Evolutionary conservation across 2,113 vertebrate species (phyloP), one percentile per base, ranked within the genome.

Genomic region (Cricetomys ansorgei): DNA sequence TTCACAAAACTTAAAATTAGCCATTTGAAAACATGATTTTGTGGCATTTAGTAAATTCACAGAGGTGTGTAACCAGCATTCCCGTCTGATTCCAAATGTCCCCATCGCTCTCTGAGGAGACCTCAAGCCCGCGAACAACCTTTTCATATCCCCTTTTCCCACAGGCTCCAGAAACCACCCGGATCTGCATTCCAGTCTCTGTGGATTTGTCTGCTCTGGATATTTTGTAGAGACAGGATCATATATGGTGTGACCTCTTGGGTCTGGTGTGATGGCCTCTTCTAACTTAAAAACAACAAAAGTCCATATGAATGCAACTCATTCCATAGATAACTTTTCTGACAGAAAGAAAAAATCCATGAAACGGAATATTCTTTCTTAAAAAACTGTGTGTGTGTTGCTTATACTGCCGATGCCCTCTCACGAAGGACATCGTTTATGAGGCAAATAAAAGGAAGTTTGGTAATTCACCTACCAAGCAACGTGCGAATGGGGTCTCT

Each of bases 251-350:
- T 59, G 87, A 89, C 48, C 31, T 45, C 79, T 15, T 75, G 1
- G 12, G 27, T 88, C 75, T 85, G 6, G 48, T 11, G 1, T 50
- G 40, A 10, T 72, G 53, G 31, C 3, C 65, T 89, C 88, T 92
- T 93, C 92, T 77, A 89, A 70, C 62, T 62, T 37, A 81, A 94
- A 94, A 92, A 73, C 94, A 97, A 93, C 97, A 91, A 93, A 88
- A 96, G 89, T 70, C 95, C 88, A 76, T 93, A 17, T 86, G 84
- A 96, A 79, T 57, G 77, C 73, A 96, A 69, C 57, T 76, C 53
- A 95, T 40, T 70, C 19, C 40, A 90, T 93, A 94, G 19, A 80
- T 80, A 13, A 70, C 34, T 64, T 87, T 92, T 79, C 4, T 53
- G 45, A 95, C 79, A 95, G 29, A 45, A 95, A 94, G n/a, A 92